Evolutionary conservation across 2,888 invertebrate species (phyloP), one percentile per base, ranked within the genome.

Genomic region (Hyalella azteca): DNA sequence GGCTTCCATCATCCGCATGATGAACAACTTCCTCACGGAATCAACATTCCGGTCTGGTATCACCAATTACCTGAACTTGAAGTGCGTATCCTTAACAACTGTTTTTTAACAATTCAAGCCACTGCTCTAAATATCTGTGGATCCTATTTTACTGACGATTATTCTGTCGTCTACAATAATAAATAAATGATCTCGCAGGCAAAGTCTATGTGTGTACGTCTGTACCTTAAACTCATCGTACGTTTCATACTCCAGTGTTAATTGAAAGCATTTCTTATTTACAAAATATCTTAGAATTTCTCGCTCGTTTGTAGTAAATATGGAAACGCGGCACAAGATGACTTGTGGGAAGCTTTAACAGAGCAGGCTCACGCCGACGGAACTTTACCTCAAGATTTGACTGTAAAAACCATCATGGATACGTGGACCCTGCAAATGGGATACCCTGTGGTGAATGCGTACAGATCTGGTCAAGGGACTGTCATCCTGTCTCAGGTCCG

Each of bases 1-100:
- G 0, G 92, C 95, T 0, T 91, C 92, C 0, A 91, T 98, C 60
- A 91, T 98, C 82, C 91, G 96, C 66, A 98, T 98, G 97, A 95
- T 98, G 93, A 92, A 92, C 85, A 90, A 93, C 87, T 93, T 95
- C 88, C 90, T 97, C 36, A 96, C 96, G 0, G 91, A 93, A 73
- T 90, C 91, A 0, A 92, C 93, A 0, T 95, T 97, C 87, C 92
- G 91, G 86, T 90, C 90, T 66, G 95, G 94, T 2, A 75, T 83
- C 15, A 91, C 91, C 80, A 91, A 92, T 85, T 94, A 94, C 86
- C 88, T 94, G 45, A 92, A 91, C 26, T 90, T 84, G 80, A 85
- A 85, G 87, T 86, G 78, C 85, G 84, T 79, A 19, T 7, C 2
- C 36, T 22, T 60, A 45, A 15, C 26, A 41, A 15, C 7, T 26